phyloP scores from a whole-genome alignment of 2,888 invertebrate species.

The Sarcophaga variegata region DNA sequence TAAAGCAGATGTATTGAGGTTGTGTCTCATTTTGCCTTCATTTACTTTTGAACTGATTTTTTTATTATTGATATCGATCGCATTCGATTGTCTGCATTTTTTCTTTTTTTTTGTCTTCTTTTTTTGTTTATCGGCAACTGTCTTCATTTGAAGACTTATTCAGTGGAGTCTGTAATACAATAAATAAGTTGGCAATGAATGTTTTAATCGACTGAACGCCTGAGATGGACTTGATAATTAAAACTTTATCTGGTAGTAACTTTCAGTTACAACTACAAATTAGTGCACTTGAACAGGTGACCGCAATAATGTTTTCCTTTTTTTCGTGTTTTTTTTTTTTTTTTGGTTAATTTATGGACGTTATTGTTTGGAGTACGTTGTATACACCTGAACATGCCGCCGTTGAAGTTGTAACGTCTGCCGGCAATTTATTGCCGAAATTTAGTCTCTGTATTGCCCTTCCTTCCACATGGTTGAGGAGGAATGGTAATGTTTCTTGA shows the following conservation, averaged over 20 bases:
- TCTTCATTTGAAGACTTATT: background rate
- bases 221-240: background rate
- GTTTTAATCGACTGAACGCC: background rate
- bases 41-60: conserved; percentile 25
- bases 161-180: background rate
- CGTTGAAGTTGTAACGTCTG: no score
- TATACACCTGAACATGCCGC: no score
- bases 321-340: no score
- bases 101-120: background rate
- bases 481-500: no score
- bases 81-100: background rate
- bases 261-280: conserved; percentile 24
- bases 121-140: background rate
- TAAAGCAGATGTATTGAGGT: conserved; percentile 38
- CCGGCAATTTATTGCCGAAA: no score
- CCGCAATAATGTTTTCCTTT: background rate
- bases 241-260: background rate
- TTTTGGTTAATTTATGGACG: background rate
- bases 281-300: background rate
- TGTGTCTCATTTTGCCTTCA: background rate
- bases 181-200: background rate
- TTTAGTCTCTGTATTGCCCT: no score
- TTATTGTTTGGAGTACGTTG: no score
- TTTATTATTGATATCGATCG: background rate
- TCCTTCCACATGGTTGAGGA: no score